phyloP scores from a whole-genome alignment of 2,797 vertebrate genomes.

The Microhierax caerulescens region DNA sequence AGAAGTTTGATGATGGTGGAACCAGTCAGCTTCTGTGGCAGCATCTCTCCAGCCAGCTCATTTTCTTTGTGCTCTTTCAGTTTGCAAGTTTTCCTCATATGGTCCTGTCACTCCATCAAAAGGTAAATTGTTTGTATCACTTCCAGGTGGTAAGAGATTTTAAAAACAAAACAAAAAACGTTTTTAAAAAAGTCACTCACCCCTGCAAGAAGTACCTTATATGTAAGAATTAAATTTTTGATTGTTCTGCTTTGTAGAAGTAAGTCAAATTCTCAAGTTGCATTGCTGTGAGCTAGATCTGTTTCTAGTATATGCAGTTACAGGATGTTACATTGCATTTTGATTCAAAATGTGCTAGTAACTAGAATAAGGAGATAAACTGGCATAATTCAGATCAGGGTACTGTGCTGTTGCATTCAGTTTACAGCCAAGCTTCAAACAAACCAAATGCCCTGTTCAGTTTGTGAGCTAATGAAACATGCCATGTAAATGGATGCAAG shows the following conservation, averaged over 20 bases:
- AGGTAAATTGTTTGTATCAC: constrained; percentile 78
- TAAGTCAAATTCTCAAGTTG: background rate
- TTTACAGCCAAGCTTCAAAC: background rate
- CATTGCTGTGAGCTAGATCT: background rate
- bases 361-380: background rate
- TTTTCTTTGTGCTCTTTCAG: constrained; percentile 99
- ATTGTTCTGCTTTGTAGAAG: background rate
- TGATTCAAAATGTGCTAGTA: background rate
- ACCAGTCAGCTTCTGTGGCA: constrained; percentile 99
- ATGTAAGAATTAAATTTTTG: background rate
- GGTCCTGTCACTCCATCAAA: constrained; percentile 98
- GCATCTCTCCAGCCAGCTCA: constrained; percentile 99
- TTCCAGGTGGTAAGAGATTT: background rate
- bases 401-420: background rate
- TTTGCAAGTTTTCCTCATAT: constrained; percentile 99
- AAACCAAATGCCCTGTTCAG: background rate
- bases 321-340: background rate
- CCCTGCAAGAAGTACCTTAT: background rate
- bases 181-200: background rate
- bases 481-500: background rate
- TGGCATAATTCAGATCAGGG: background rate
- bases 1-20: constrained; percentile 95
- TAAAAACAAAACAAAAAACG: background rate
- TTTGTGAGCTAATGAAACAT: background rate
- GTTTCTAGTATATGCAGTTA: background rate